Evolutionary conservation across 92 coral and sea anemone species (phyloP), one percentile per base, ranked within the genome.

Genomic region (Epizoanthus rinbou): DNA sequence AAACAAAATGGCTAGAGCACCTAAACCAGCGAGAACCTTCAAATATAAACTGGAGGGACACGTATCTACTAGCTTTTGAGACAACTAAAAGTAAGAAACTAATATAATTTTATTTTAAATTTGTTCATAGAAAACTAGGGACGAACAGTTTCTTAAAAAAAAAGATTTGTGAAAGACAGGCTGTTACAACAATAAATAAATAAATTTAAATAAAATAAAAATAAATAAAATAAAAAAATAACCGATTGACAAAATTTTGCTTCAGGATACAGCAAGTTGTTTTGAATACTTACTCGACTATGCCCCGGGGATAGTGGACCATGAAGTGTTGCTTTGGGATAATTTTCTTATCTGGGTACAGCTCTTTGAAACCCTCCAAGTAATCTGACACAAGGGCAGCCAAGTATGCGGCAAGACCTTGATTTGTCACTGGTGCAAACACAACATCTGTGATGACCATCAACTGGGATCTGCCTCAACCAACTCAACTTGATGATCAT

Each of bases 401-500:
- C 25, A 83, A 50, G 37, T 74, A 73, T 4, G 57, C 57, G 2
- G 87, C 57, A 6, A 79, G 31, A 8, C 81, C 87, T 59, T 72
- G 66, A 35, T 43, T 45, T 35, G 73, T 58, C 8, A 84, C 82
- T 84, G 86, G 86, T 24, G 79, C 79, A 53, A 82, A 67, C 14
- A 70, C 43, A 5, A 81, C 13, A 25, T 82, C 70, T 1, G 45
- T 59, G 7, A 57, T 57, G 0, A 18, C 23, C 69, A 82, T 69
- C 37, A 69, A 17, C 72, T 79, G 19, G 89, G 94, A 62, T 91
- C 94, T 33, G 16, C 47, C 9, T 70, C 79, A 6, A 81, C 87
- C 65, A 70, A 74, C 16, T 33, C 63, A 22, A 83, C 84, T 57
- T 87, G 91, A 21, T 80, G 89, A 33, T 53, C 54, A 47, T 90